Evolutionary conservation across 2,113 vertebrate genomes (phyloP).

Genomic region (Upupa epops): DNA sequence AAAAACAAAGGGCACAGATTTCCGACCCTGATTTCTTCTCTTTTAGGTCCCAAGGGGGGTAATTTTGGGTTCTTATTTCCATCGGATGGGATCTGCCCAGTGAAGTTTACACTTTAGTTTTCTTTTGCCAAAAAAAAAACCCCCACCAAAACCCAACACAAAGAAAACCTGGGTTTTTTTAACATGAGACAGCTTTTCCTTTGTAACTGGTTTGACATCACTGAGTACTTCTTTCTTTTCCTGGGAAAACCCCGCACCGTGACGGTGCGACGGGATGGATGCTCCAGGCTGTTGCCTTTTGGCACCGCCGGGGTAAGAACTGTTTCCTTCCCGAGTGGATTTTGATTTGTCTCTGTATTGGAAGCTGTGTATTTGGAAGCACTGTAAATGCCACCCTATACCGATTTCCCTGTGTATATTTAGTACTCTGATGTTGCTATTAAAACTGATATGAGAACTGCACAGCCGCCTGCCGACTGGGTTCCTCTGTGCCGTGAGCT

Average conservation of each 20-base stretch:
- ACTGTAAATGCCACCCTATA: conserved; percentile 88
- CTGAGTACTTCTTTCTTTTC: conserved; percentile 38
- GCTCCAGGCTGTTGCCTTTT: not conserved
- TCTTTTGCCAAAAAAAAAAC: conserved; percentile 58
- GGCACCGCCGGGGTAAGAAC: conserved; percentile 48
- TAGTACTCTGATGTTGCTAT: conserved; percentile 93
- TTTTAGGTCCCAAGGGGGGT: conserved; percentile 18
- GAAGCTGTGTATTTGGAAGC: conserved; percentile 88
- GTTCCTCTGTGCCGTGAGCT: not conserved
- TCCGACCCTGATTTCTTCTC: conserved; percentile 37
- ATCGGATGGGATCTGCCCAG: conserved; percentile 36
- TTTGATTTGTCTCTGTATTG: conserved; percentile 89
- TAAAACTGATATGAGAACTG: conserved; percentile 83
- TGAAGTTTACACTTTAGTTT: conserved; percentile 62
- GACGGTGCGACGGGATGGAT: too few species aligned
- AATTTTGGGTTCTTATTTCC: not conserved
- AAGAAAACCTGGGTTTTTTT: conserved; percentile 30
- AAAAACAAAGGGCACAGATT: conserved; percentile 48
- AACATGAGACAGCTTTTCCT: conserved; percentile 60
- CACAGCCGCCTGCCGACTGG: not conserved
- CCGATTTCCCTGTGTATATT: conserved; percentile 87
- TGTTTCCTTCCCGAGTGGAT: conserved; percentile 80
- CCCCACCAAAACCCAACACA: too few species aligned
- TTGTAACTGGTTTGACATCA: conserved; percentile 52
- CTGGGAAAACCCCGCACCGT: not conserved